Conservation (phyloP, 2,888 invertebrate genomes). For the Mythimna lalbum region DNA sequence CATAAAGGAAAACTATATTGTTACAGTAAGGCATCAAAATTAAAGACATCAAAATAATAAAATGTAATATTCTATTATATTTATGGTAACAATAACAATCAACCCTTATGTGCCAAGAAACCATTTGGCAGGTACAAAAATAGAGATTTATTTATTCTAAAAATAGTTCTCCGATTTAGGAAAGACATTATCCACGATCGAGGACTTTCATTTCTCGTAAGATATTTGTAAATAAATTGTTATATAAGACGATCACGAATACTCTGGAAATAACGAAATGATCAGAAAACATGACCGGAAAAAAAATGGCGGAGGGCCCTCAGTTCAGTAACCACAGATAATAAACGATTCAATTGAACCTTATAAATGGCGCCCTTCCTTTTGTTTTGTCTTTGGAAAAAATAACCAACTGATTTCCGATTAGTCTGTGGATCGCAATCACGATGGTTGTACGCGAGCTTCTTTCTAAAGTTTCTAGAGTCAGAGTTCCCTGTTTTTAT, state of each 20-base stretch:
- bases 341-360: conserved; percentile 34
- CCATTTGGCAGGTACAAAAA: neutral
- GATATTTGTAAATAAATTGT: conserved; percentile 44
- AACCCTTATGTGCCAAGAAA: conserved; percentile 22
- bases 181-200: conserved; percentile 16
- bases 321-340: conserved; percentile 29
- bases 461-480: neutral
- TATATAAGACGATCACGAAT: conserved; percentile 55
- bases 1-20: no score
- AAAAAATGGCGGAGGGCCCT: conserved; percentile 26
- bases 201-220: conserved; percentile 30
- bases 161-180: conserved; percentile 34
- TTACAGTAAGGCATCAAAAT: no score
- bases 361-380: conserved; percentile 30
- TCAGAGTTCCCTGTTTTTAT: neutral
- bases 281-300: conserved; percentile 40
- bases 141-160: conserved; percentile 11
- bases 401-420: conserved; percentile 20
- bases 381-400: conserved; percentile 17
- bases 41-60: no score
- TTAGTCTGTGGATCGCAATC: conserved; percentile 28
- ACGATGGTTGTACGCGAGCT: conserved; percentile 2
- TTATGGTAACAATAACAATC: neutral
- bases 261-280: conserved; percentile 49
- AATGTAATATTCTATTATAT: neutral